A percentile compares a stretch with the other conserved stretches of the same genome.
These are phyloP conservation scores for Amblyjoppa proteus DNA, from an alignment of 2,888 invertebrate species.

Conservation along the genomic window DNA sequence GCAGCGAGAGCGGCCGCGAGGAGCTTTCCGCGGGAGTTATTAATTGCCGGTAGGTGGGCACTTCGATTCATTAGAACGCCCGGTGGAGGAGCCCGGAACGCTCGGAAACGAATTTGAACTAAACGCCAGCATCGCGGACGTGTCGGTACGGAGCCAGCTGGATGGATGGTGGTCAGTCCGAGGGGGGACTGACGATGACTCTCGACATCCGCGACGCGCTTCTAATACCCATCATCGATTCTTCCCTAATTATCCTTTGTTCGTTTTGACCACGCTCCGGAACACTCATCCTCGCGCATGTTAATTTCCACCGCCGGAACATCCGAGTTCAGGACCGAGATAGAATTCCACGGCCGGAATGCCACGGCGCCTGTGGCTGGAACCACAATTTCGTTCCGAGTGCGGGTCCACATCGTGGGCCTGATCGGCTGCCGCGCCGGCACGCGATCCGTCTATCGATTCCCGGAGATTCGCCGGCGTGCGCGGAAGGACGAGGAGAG, in stretches of 20 bases:
- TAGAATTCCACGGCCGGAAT: neutral
- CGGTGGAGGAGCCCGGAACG: slow-evolving; percentile 28
- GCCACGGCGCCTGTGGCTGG: neutral
- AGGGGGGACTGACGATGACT: slow-evolving; percentile 46
- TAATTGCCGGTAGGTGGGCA: slow-evolving; percentile 80
- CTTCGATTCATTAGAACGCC: slow-evolving; percentile 73
- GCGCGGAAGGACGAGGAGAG: slow-evolving; percentile 7
- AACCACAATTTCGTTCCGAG: neutral
- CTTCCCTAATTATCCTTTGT: slow-evolving; percentile 38
- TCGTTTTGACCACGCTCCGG: neutral
- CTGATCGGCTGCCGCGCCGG: slow-evolving; percentile 14
- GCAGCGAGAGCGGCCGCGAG: slow-evolving; percentile 71
- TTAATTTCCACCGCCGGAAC: neutral
- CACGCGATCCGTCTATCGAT: slow-evolving; percentile 56
- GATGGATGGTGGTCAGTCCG: neutral
- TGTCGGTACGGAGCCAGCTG: neutral
- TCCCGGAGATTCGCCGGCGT: slow-evolving; percentile 47
- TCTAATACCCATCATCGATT: slow-evolving; percentile 64
- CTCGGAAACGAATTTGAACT: slow-evolving; percentile 57
- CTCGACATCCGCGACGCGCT: slow-evolving; percentile 55
- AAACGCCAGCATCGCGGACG: slow-evolving; percentile 35
- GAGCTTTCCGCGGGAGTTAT: slow-evolving; percentile 78
- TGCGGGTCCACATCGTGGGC: neutral
- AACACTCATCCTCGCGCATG: slow-evolving; percentile 2
- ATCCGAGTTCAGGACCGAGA: slow-evolving; percentile 1